A percentile compares a stretch with the other conserved stretches of the same genome.
Conservation (phyloP, 2,797 vertebrate species). For the Phrynocephalus vlangalii region DNA sequence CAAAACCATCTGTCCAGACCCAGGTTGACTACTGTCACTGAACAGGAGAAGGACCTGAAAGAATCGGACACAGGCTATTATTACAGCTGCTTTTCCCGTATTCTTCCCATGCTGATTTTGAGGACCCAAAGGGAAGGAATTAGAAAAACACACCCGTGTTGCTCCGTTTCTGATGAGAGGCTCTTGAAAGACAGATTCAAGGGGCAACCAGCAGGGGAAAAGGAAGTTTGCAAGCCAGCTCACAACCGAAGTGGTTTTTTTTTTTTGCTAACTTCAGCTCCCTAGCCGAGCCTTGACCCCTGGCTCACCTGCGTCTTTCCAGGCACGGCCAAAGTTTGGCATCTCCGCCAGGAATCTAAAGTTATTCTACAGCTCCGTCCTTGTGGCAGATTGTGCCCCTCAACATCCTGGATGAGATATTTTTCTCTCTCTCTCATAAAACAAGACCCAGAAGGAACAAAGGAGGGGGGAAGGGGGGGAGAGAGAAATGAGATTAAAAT, state of each 20-base stretch:
- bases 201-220: conserved; percentile 52
- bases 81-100: not conserved
- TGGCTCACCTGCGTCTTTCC: conserved; percentile 69
- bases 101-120: not conserved
- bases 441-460: conserved; percentile 69
- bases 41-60: not conserved
- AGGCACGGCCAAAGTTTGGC: conserved; percentile 62
- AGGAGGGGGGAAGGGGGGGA: conserved; percentile 35
- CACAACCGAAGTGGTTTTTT: fast-evolving
- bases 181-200: not conserved
- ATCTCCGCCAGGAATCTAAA: conserved; percentile 54
- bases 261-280: conserved; percentile 29
- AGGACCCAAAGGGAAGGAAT: not conserved
- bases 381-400: conserved; percentile 60
- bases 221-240: conserved; percentile 34
- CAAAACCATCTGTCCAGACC: no score
- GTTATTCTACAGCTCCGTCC: conserved; percentile 62
- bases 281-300: conserved; percentile 64
- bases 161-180: not conserved
- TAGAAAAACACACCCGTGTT: not conserved
- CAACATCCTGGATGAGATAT: conserved; percentile 65
- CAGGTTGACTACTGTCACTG: not conserved
- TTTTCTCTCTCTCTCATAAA: conserved; percentile 60
- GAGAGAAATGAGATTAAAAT: no score
- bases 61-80: not conserved